phyloP scores from a whole-genome alignment of 2,113 vertebrate genomes.

The Micronycteris hirsuta region DNA sequence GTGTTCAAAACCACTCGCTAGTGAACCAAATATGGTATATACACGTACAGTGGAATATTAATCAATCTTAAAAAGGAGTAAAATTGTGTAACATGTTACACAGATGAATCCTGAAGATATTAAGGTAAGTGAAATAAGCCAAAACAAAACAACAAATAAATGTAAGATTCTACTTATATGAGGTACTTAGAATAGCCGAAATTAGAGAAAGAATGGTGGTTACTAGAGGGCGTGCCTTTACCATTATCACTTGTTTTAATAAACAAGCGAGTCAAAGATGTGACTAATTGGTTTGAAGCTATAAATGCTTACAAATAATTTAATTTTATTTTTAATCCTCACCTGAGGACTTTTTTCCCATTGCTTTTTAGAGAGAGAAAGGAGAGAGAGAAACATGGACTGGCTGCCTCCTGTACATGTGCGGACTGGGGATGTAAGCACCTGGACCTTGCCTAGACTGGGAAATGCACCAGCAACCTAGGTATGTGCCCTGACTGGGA shows the following conservation, averaged over 20 bases:
- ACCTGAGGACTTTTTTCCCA: no score
- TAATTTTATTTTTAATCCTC: no score
- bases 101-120: neutral
- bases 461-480: no score
- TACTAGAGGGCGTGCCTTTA: neutral
- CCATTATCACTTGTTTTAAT: neutral
- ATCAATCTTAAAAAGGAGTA: neutral
- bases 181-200: neutral
- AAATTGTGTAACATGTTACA: neutral
- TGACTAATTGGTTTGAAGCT: neutral
- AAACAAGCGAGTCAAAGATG: neutral
- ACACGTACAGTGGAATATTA: neutral
- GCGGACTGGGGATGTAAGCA: no score
- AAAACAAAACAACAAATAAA: neutral
- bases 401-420: no score
- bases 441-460: no score
- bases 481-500: no score
- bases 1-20: neutral
- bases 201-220: neutral
- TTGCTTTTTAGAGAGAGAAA: no score
- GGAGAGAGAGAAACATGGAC: no score
- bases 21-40: neutral
- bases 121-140: neutral
- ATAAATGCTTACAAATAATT: neutral
- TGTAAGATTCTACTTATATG: neutral